Base-by-base conservation (phyloP, 2,113 vertebrate species). In the Psilopsiagon aurifrons region DNA sequence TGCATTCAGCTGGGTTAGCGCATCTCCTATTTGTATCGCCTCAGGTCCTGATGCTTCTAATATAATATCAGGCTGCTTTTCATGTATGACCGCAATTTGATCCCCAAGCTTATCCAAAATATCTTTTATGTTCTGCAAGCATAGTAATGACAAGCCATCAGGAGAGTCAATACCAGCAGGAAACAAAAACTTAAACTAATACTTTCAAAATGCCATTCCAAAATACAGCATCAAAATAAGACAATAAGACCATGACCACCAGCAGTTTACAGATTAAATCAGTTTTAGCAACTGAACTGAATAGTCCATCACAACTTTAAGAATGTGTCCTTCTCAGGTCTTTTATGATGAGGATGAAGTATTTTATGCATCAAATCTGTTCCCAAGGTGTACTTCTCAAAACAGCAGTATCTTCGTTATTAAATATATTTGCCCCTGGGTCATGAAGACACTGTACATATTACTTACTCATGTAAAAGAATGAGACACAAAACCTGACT, bases 41-140 rank as follows among this genome's bases (percentile, higher is more conserved):
- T 99, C 99, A 10, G 98, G 94, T 29, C 98, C 98, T 41, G 99
- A 98, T 33, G 99, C 99, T 83, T 98, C 98, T 10, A 97, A 80
- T 46, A 99, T 98, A 86, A 98, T 98, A 64, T 99, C 99, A 2
- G 99, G 99, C 54, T 99, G 99, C 35, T 97, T 98, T 95, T 99
- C 98, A 24, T 99, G 99, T 96, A 99, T 98, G 35, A 96, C 75
- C 2, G 98, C 97, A 62, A 99, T 98, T 96, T 98, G 98, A 52
- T 99, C 99, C 7, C 98, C 98, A 3, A 99, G 98, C 83, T 64
- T 98, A 89, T 99, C 99, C 96, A 99, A 97, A 77, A 96, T 98
- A 59, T 99, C 98, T 96, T 98, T 99, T 95, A 99, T 97, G 66
- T 96, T 98, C 99, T 99, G 92, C 43, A 84, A 95, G 83, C 14